A percentile compares a stretch with the other conserved stretches of the same genome.
Evolutionary conservation across 2,888 invertebrate species (phyloP).

Genomic region (Tipula lateralis): DNA sequence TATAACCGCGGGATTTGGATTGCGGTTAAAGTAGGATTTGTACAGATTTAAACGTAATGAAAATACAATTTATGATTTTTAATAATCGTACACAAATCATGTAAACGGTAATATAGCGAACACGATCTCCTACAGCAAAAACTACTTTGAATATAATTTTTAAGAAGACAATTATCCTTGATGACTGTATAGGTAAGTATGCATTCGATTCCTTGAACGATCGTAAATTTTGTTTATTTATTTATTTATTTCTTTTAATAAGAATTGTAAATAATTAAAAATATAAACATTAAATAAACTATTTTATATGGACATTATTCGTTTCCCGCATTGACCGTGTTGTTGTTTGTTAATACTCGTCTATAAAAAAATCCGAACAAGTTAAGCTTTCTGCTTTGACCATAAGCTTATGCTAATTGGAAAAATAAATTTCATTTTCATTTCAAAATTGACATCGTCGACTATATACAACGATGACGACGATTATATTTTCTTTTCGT

Average conservation of each 20-base stretch:
- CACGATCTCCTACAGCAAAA: not conserved
- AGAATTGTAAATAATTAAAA: not conserved
- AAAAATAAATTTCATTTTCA: not conserved
- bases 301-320: not conserved
- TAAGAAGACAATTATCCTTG: not conserved
- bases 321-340: no score
- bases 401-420: conserved; percentile 24
- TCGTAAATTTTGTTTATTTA: not conserved
- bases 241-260: conserved; percentile 2
- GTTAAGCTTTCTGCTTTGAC: not conserved
- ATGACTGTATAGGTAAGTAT: not conserved
- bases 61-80: not conserved
- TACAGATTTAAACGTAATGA: not conserved
- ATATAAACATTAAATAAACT: not conserved
- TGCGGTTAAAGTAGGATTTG: not conserved
- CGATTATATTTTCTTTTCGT: not conserved
- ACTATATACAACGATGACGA: not conserved
- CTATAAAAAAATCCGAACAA: not conserved
- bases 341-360: not conserved
- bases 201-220: not conserved
- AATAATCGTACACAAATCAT: not conserved
- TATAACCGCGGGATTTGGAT: not conserved
- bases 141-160: not conserved
- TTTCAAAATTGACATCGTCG: no score
- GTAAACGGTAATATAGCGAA: not conserved